Evolutionary conservation across 2,888 invertebrate genomes (phyloP), one percentile per base, ranked within the genome.

Genomic region (Congeria kusceri): DNA sequence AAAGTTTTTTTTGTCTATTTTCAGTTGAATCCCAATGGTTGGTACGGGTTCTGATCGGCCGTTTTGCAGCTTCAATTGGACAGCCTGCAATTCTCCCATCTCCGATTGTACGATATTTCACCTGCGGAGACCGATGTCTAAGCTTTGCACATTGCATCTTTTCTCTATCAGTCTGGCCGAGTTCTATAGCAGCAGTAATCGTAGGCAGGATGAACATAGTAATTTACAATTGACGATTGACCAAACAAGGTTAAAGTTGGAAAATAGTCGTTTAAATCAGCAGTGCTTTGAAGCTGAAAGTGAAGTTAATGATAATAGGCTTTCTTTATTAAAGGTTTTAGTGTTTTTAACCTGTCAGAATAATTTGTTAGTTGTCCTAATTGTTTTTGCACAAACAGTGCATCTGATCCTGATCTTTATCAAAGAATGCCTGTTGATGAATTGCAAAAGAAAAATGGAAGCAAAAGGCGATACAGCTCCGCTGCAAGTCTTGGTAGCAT

Each of bases 101-200:
- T 63, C 32, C 25, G 53, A 61, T 58, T 80, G 72, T 46, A 49
- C 77, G 23, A 77, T 80, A 18, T 77, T 91, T 44, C 89, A 90
- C 79, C 81, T 89, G 53, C 79, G 76, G 58, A 88, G 90, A 84
- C 90, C 88, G 84, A 90, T 90, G 90, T 88, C 88, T 78, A 90
- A 90, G 87, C 77, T 89, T 49, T 89, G 88, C 73, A 82, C 89
- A 44, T 90, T 88, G 32, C 84, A 86, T 64, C 83, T 90, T 66
- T 91, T 90, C 73, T 88, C 87, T 20, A 89, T 89, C 57, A 88
- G 87, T 65, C 69, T 87, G 61, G 89, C 90, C 9, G 90, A 90
- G 77, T 90, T 91, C 61, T 90, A 85, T 68, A 90, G 88, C 65
- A 88, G 88, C 61, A 88, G 90, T 83, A 89, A 88, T 63, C 87